Conservation (phyloP, 2,113 vertebrate species). For the Rafetus swinhoei region DNA sequence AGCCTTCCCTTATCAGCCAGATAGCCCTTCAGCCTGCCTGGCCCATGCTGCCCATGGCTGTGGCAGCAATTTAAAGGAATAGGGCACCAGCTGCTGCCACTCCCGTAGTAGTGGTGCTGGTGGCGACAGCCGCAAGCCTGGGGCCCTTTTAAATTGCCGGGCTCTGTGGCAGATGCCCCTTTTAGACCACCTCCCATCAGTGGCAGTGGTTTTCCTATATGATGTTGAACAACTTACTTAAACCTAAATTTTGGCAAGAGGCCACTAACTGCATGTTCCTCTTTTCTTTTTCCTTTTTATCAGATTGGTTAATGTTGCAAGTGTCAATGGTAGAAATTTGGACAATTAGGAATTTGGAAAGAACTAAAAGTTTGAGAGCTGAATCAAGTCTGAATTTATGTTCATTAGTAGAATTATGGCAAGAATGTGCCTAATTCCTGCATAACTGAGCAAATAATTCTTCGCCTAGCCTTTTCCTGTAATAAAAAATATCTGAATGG, state of each 20-base stretch:
- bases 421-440: conserved; percentile 11
- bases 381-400: not conserved
- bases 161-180: too few species aligned
- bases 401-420: not conserved
- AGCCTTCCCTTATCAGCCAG: too few species aligned
- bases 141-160: too few species aligned
- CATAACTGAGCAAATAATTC: conserved; percentile 42
- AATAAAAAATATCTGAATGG: conserved; percentile 53
- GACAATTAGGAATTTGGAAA: not conserved
- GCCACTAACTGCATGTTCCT: not conserved
- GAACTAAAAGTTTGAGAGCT: not conserved
- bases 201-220: not conserved
- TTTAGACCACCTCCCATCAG: too few species aligned
- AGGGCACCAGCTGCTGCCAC: too few species aligned
- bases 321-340: not conserved
- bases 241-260: not conserved
- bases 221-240: not conserved
- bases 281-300: not conserved
- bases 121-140: too few species aligned
- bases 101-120: too few species aligned
- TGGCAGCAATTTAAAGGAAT: too few species aligned
- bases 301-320: not conserved
- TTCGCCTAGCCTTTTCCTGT: conserved; percentile 21
- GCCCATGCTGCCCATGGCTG: too few species aligned
- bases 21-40: too few species aligned